A percentile compares a stretch with the other conserved stretches of the same genome.
Evolutionary conservation across 2,113 vertebrate genomes (phyloP).

Genomic region (Centropus unirufus): DNA sequence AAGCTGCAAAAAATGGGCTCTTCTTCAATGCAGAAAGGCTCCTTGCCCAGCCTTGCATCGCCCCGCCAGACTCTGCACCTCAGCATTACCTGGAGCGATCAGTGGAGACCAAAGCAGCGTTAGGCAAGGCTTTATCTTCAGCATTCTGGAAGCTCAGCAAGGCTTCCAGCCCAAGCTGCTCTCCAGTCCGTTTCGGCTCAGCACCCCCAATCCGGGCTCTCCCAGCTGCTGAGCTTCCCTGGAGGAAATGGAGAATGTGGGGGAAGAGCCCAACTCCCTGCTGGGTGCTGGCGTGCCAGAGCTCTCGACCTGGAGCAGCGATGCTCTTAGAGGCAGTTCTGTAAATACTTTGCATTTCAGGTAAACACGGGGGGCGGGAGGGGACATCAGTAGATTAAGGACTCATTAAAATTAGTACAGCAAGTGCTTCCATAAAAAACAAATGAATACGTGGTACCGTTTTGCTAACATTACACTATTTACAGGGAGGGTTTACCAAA

Average conservation of each 20-base stretch:
- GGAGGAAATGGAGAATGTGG: slow-evolving; percentile 63
- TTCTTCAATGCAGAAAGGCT: slow-evolving; percentile 3
- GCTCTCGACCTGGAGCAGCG: slow-evolving; percentile 34
- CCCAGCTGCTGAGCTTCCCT: slow-evolving; percentile 61
- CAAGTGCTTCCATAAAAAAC: not conserved
- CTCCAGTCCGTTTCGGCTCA: slow-evolving; percentile 36
- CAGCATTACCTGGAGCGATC: slow-evolving; percentile 48
- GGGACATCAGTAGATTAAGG: not conserved
- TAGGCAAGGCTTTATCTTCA: slow-evolving; percentile 48
- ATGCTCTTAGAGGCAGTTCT: not conserved
- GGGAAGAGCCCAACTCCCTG: slow-evolving; percentile 66
- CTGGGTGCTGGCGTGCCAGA: slow-evolving; percentile 68
- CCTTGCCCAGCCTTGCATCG: not conserved
- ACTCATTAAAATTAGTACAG: not conserved
- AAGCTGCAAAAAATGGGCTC: not conserved
- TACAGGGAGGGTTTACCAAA: not conserved
- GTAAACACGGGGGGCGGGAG: not conserved
- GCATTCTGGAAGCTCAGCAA: slow-evolving; percentile 62
- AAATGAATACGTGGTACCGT: not conserved
- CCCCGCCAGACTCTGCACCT: slow-evolving; percentile 18
- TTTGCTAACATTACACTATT: not conserved
- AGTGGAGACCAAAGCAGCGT: slow-evolving; percentile 40
- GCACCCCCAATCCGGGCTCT: slow-evolving; percentile 43
- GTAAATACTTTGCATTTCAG: slow-evolving; percentile 24
- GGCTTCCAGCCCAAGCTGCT: slow-evolving; percentile 50